Evolutionary conservation across 1,140 invertebrate genomes (phyloP).

Genomic region (Cecropterus lyciades): DNA sequence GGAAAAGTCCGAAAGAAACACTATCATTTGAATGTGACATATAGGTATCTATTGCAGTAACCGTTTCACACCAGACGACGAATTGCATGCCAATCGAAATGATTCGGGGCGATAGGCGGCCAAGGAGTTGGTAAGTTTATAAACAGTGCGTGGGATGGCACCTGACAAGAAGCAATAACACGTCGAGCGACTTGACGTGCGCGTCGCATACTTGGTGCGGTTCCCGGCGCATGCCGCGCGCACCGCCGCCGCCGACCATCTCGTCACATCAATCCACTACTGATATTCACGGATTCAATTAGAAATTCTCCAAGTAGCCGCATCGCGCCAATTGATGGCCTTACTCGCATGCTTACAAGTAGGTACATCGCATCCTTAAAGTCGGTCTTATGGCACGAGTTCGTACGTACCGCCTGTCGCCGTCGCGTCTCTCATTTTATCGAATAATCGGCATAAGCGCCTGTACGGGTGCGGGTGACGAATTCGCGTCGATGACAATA

Average conservation of each 20-base stretch:
- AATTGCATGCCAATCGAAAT: slow-evolving; percentile 19
- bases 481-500: slow-evolving; percentile 50
- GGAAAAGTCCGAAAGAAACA: background rate
- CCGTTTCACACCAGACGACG: background rate
- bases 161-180: background rate
- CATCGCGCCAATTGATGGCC: slow-evolving; percentile 53
- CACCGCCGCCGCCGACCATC: background rate
- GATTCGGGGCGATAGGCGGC: slow-evolving; percentile 4
- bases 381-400: too few relatives aligned
- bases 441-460: slow-evolving; percentile 13
- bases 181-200: background rate
- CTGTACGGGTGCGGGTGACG: slow-evolving; percentile 35
- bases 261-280: slow-evolving; percentile 4
- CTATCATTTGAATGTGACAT: slow-evolving; percentile 7
- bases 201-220: slow-evolving; percentile 12
- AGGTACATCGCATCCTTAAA: too few relatives aligned
- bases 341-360: too few relatives aligned
- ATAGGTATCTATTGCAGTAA: background rate
- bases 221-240: slow-evolving; percentile 12
- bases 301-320: slow-evolving; percentile 53
- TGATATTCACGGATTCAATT: slow-evolving; percentile 54
- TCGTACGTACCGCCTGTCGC: slow-evolving; percentile 43
- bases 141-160: slow-evolving; percentile 17
- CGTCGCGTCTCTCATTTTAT: slow-evolving; percentile 11
- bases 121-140: slow-evolving; percentile 11